Evolutionary conservation across 1,140 invertebrate genomes (phyloP), one percentile per base, ranked within the genome.

Genomic region (Rhagoletis zephyria): DNA sequence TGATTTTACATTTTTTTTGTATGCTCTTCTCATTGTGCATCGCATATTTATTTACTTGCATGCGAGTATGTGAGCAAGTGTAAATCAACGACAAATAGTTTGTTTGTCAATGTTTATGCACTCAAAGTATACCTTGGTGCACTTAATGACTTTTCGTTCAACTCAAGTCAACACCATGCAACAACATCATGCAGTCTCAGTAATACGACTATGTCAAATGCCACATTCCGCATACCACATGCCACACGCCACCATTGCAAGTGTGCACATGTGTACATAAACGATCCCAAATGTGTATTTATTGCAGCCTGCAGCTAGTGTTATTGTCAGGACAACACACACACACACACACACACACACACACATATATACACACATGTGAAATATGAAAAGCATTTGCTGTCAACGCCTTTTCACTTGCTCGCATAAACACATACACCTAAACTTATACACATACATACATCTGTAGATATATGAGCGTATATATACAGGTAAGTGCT

Each of bases 141-240:
- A 74, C 70, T 74, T 74, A 74, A 74, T 74, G 70, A 74, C 70
- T 74, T 74, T 74, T 74, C 45, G 70, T 74, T 74, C 40, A 74
- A 74, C 70, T 48, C 40, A 74, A 74, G 70, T 74, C 70, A 74
- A 74, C 40, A 48, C 12, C 14, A 74, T n/a, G 42, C 70, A 74
- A 74, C 70, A 74, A 4, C 42, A 51, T 56, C 10, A 56, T 10
- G 10, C 51, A 56, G 5, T 7, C 51, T 5, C 51, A 1, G 2
- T 7, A 48, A 74, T 48, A 51, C 3, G 61, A 63, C 4, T 4
- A 48, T 16, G 12, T 74, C 45, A 74, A 40, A 74, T 7, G 45
- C 45, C 70, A 3, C 70, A 74, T 74, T 12, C 70, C 42, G 48
- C 70, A 74, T 45, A 16, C 4, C 14, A 74, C 42, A 74, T 74